Percentiles rank a stretch among this genome's conserved stretches.
Evolutionary conservation across 2,113 vertebrate species (phyloP).

Genomic region (Tragelaphus buxtoni): DNA sequence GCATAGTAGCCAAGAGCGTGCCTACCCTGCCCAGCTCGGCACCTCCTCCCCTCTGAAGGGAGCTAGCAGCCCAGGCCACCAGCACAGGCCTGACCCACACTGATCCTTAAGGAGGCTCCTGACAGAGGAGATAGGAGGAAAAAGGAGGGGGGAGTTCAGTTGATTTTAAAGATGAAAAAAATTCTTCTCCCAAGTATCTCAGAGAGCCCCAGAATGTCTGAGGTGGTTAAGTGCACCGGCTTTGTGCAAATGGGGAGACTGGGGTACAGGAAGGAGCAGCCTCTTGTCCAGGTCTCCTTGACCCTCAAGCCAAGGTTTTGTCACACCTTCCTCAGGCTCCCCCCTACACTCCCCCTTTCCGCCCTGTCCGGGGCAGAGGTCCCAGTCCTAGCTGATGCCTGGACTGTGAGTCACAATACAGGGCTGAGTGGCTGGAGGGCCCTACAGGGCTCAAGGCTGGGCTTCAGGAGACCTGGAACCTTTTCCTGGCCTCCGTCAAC

Average conservation of each 20-base stretch:
- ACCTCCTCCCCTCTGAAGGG: not conserved
- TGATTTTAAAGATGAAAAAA: not conserved
- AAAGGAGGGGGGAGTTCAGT: not conserved
- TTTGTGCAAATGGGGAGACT: not conserved
- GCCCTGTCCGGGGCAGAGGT: no score
- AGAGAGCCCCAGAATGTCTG: not conserved
- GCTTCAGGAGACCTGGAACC: not conserved
- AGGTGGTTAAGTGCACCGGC: not conserved
- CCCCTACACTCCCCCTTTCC: not conserved
- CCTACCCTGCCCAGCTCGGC: not conserved
- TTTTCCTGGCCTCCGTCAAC: not conserved
- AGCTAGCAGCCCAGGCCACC: not conserved
- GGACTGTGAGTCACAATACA: not conserved
- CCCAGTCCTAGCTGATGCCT: not conserved
- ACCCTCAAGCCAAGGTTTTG: not conserved
- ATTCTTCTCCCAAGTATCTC: not conserved
- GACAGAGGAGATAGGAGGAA: slow-evolving; percentile 77
- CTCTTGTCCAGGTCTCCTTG: not conserved
- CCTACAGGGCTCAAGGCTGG: not conserved
- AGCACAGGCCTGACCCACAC: not conserved
- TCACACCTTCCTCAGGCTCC: not conserved
- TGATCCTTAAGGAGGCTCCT: slow-evolving; percentile 17
- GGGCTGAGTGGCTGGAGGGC: not conserved
- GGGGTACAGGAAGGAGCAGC: not conserved
- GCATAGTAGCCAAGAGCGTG: not conserved